Evolutionary conservation across 1,140 invertebrate genomes (phyloP).

Genomic region (Drosophila nikananu): DNA sequence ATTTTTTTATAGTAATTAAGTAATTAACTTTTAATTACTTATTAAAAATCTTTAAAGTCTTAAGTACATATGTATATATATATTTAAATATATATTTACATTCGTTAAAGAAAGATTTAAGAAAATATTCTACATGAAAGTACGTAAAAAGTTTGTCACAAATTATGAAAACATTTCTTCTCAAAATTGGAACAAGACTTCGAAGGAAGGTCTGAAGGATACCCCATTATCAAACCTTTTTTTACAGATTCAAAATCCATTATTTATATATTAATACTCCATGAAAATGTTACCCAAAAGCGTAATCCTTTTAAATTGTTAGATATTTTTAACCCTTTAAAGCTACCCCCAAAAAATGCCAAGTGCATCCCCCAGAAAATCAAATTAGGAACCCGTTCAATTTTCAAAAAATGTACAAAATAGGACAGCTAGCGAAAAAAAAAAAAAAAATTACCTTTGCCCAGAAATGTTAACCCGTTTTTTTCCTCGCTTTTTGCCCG

Average conservation of each 20-base stretch:
- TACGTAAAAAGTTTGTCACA: not conserved
- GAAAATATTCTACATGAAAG: not conserved
- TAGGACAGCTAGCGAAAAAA: slow-evolving; percentile 32
- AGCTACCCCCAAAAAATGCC: not conserved
- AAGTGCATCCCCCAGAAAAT: slow-evolving; percentile 27
- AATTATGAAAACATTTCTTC: not conserved
- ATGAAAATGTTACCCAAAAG: not conserved
- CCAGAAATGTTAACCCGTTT: slow-evolving; percentile 60
- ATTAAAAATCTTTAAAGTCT: too few relatives aligned
- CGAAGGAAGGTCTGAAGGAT: too few relatives aligned
- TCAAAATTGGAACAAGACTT: not conserved
- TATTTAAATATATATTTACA: too few relatives aligned
- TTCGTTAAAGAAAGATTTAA: not conserved
- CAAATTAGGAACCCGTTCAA: slow-evolving; percentile 44
- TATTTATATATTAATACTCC: slow-evolving; percentile 19
- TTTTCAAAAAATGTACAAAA: slow-evolving; percentile 44
- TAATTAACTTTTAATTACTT: too few relatives aligned
- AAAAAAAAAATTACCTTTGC: slow-evolving; percentile 72
- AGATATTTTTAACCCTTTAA: slow-evolving; percentile 23
- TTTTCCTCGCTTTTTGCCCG: slow-evolving; percentile 18
- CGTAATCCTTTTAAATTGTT: not conserved
- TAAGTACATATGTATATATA: too few relatives aligned
- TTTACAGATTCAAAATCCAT: not conserved
- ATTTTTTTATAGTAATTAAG: too few relatives aligned
- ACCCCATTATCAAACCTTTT: not conserved